Evolutionary conservation across 2,797 vertebrate genomes (phyloP), one percentile per base, ranked within the genome.

Genomic region (Peromyscus eremicus): DNA sequence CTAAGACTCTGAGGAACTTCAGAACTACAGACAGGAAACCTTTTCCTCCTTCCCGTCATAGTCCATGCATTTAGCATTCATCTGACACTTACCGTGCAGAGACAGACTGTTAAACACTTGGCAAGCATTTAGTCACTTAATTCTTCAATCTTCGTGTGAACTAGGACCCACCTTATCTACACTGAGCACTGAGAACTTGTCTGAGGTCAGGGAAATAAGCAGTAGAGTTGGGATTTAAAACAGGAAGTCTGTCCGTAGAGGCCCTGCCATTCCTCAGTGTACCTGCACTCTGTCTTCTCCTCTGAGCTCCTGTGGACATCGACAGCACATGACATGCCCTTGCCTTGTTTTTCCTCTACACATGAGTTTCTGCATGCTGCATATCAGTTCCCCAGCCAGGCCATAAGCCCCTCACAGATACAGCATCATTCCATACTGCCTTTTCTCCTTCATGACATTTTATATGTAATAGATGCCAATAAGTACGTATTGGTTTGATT

Each of bases 401-500:
- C 19, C 2, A 32, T 21, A 73, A 92, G 62, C 14, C n/a, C 13
- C 37, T 93, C 1, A 1, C 27, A 81, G 62, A 19, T 37, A 34
- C 37, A 70, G 8, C 32, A 0, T 6, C 52, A 60, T 25, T 73
- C 37, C 17, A 25, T 13, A n/a, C 2, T 25, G 60, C 2, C 13
- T 43, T 43, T 34, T 34, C 43, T 85, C 81, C 80, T 46, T 82
- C 2, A 14, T 3, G 32, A 34, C 5, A 46, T 89, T 87, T 92
- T 94, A n/a, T 40, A 29, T 21, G 2, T 43, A 64, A 29, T 71
- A 90, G 68, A 90, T 92, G 52, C 60, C 83, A 85, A 70, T 94
- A 90, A 79, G 77, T 94, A 93, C 40, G 71, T 94, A 96, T 68
- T 86, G 85, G 95, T 93, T 94, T 96, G 93, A 85, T 85, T 95